Conservation (phyloP, 1,140 invertebrate genomes). For the Scylla paramamosain region DNA sequence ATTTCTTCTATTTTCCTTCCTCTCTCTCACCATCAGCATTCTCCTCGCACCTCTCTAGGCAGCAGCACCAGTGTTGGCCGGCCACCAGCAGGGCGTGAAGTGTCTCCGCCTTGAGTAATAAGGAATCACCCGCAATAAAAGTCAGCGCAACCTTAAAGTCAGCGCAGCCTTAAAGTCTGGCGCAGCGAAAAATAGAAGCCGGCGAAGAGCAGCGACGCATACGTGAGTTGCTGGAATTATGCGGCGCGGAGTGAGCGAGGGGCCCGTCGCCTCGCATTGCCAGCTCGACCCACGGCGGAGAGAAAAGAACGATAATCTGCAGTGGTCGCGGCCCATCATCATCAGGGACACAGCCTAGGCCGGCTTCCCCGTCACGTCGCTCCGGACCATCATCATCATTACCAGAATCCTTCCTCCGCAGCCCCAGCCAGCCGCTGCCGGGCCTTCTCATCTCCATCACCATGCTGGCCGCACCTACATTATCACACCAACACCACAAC, state of each 20-base stretch:
- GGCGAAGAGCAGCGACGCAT: no score
- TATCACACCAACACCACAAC: not conserved
- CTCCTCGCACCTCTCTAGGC: no score
- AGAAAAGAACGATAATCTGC: not conserved
- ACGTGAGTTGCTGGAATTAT: no score
- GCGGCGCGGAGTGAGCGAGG: not conserved
- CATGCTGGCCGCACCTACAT: not conserved
- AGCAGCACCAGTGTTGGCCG: no score
- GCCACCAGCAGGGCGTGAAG: no score
- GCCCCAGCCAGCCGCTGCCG: not conserved
- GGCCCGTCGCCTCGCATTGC: not conserved
- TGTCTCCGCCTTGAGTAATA: no score
- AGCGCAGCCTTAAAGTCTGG: no score
- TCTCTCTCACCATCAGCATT: no score
- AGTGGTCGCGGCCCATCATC: not conserved
- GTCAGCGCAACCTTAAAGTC: no score
- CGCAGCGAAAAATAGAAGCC: no score
- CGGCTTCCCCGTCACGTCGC: not conserved
- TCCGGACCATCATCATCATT: conserved; percentile 23
- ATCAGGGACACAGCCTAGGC: not conserved
- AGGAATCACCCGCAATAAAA: no score
- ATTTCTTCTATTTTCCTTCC: no score
- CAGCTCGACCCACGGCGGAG: not conserved
- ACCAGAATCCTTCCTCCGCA: not conserved
- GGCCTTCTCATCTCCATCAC: conserved; percentile 37